Base-by-base conservation (phyloP, 2,797 vertebrate species). In the Acipenser oxyrinchus region DNA sequence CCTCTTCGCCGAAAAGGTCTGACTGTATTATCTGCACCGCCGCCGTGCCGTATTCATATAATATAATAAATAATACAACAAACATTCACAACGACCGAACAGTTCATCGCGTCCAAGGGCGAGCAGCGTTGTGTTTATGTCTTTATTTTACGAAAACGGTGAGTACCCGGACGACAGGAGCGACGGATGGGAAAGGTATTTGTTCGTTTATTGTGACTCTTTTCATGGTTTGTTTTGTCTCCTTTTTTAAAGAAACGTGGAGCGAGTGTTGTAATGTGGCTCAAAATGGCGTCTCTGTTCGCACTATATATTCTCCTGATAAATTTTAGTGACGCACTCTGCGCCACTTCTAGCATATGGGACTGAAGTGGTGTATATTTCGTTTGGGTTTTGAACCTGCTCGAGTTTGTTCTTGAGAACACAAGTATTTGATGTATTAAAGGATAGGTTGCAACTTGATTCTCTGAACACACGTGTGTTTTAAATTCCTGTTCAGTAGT, bases 81-180 rank as follows among this genome's bases (percentile, higher is more conserved):
- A 65, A 66, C 55, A 53, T 2, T 12, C 7, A 1, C 0, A 57
- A 1, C 4, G 48, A 48, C 6, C 0, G 63, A 82, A 81, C 77
- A 82, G 88, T 97, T 96, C 94, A 92, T 92, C 93, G 87, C 93
- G 94, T 88, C 91, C 87, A 88, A 86, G 91, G 94, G 93, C 90
- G 93, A 95, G 91, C 92, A 91, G 93, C 91, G 93, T 94, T 95
- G 93, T 92, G 95, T 98, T 98, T 97, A 98, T 98, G 95, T 98
- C 95, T 98, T 97, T 96, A 93, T 95, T 96, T 94, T 94, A 94
- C 91, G 92, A 93, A 96, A 94, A 96, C 94, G 95, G 95, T 97
- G 76, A 94, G 89, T 82, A 79, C 72, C 73, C 70, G 76, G 74
- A 78, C 74, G 77, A 73, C 73, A 75, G 75, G 73, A 77, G 75